Base-by-base conservation (phyloP, 2,888 invertebrate species). In the Alentia gelatinosa region DNA sequence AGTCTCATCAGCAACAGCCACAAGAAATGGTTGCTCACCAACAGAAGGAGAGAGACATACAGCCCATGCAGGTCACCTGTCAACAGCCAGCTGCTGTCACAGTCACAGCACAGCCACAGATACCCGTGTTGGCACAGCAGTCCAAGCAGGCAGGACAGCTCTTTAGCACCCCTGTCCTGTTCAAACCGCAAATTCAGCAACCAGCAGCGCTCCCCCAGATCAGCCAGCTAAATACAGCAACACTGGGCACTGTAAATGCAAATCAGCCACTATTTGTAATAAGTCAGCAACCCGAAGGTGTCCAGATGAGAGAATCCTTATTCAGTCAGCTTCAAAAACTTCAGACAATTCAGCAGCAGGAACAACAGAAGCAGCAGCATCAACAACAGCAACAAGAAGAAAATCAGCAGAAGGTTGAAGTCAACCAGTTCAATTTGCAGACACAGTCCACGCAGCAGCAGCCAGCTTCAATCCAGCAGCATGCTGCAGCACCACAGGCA, bases 11-110 rank as follows among this genome's bases (percentile, higher is more conserved):
- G 33, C 68, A 68, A 30, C 68, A 68, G 68, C 68, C 1, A 3
- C 23, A 79, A 9, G 79, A 39, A 4, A 79, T 79, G 35, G 4
- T 79, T 5, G 1, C 39, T 37, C 79, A 79, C 9, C 79, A 79
- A 37, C 79, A 79, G 15, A 79, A 79, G 37, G 79, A 79, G 39
- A 33, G 37, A 79, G 79, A 79, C 23, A 79, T 79, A 35, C 79
- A 79, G 39, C 79, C 79, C 1, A 79, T 79, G 79, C 79, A 79
- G 39, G 39, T 39, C 37, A 35, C 35, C 3, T 79, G 79, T 37
- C 79, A 79, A 39, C 37, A n/a, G 39, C 35, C 79, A 35, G 12
- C 35, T 35, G n/a, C 79, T 3, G 19, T 39, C 5, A 33, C 79
- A 4, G 37, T 79, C 19, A 9, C 19, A 1, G 1, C 79, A 37